These are phyloP conservation scores for Notamacropus eugenii DNA, from an alignment of 2,797 vertebrate species.

Conservation along the genomic window DNA sequence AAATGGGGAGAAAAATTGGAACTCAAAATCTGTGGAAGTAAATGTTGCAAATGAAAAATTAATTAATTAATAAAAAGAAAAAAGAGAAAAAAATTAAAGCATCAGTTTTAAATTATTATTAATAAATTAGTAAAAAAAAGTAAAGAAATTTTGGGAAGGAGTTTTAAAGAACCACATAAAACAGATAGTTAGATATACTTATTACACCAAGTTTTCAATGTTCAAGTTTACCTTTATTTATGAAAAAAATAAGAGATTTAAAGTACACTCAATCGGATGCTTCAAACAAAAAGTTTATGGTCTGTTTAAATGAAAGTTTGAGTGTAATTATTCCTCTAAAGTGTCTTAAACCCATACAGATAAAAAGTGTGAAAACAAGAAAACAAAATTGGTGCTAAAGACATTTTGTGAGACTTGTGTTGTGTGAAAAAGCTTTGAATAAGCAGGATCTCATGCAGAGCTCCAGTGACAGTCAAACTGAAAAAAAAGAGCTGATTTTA, in stretches of 20 bases:
- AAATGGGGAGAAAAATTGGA: no score
- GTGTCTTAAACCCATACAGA: slow-evolving; percentile 9
- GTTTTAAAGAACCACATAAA: not conserved
- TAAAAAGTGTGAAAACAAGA: slow-evolving; percentile 24
- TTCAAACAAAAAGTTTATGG: not conserved
- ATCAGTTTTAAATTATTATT: slow-evolving; percentile 45
- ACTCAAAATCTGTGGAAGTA: no score
- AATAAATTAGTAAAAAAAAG: slow-evolving; percentile 17
- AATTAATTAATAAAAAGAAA: no score
- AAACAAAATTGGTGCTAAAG: slow-evolving; percentile 8
- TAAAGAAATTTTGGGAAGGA: not conserved
- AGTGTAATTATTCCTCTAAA: not conserved
- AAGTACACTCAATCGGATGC: not conserved
- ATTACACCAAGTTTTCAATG: not conserved
- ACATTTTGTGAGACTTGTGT: slow-evolving; percentile 32
- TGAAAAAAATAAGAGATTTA: not conserved
- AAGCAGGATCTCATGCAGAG: not conserved
- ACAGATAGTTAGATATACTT: not conserved
- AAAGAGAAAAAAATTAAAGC: slow-evolving; percentile 8
- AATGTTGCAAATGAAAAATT: no score
- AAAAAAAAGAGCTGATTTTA: slow-evolving; percentile 50
- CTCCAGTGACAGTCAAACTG: slow-evolving; percentile 25
- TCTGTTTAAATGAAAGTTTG: slow-evolving; percentile 16
- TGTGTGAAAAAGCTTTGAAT: slow-evolving; percentile 26
- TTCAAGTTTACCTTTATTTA: not conserved